Evolutionary conservation across 2,113 vertebrate genomes (phyloP).

Genomic region (Neomonachus schauinslandi): DNA sequence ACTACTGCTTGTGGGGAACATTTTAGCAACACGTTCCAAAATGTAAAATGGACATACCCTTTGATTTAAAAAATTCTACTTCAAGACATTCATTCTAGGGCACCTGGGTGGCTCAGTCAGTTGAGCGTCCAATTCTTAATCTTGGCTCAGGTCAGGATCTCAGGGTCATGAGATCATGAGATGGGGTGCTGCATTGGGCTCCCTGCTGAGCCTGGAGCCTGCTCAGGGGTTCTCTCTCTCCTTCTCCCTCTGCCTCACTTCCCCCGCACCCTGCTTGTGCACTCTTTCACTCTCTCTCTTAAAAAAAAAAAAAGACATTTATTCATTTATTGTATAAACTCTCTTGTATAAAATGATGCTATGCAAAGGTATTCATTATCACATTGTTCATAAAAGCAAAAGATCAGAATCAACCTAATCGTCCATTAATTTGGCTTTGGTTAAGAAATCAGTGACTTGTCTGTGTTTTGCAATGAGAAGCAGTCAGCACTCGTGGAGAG

Average conservation of each 20-base stretch:
- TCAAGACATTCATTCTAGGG: neutral
- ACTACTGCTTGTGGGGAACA: neutral
- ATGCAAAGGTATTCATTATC: neutral
- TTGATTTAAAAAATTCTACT: slow-evolving; percentile 13
- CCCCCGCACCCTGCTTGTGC: neutral
- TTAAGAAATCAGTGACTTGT: neutral
- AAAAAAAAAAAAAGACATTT: neutral
- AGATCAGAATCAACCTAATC: neutral
- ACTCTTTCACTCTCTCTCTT: neutral
- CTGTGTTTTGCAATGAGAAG: neutral
- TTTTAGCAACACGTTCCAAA: slow-evolving; percentile 19
- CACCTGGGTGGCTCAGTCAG: neutral
- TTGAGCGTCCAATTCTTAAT: neutral
- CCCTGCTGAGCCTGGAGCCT: neutral
- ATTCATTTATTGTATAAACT: neutral
- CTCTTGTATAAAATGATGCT: neutral
- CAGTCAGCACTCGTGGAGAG: neutral
- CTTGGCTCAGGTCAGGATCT: neutral
- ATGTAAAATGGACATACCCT: neutral
- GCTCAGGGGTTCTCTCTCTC: neutral
- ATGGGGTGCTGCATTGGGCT: neutral
- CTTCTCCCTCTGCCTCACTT: neutral
- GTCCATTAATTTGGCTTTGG: neutral
- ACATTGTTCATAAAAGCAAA: neutral
- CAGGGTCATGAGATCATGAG: neutral